Base-by-base conservation (phyloP, 2,797 vertebrate genomes). In the Psittacula echo region DNA sequence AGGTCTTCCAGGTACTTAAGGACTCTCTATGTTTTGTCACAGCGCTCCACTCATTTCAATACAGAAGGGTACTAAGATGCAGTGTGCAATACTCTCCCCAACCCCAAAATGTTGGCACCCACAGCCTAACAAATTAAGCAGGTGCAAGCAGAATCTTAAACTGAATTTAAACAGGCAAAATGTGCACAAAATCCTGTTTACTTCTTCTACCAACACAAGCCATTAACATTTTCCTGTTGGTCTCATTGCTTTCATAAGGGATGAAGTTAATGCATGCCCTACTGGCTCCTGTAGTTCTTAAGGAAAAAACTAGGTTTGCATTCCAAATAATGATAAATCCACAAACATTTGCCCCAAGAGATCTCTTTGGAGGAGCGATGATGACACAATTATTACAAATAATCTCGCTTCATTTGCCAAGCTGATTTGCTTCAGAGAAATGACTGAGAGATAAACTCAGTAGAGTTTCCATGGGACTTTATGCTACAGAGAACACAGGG, bases 341-440 rank as follows among this genome's bases (percentile, higher is more conserved):
- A 85, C 47, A 90, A 89, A 86, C 44, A 89, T 48, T 53, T 2
- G 0, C 30, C 79, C 45, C 74, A 64, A 51, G 71, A 95, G 51
- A 87, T 75, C 56, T 83, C 61, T 80, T 65, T 11, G 5, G 81
- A 85, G 48, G 19, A 93, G 42, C 61, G 30, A 88, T 58, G 62
- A 84, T 85, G 77, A 65, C 47, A 88, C 66, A 86, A 60, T 70
- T 88, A 81, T 78, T 83, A 85, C 20, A 73, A 86, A 87, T 66
- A 81, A 66, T 70, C n/a, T 47, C 62, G 60, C 70, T 89, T 78
- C 0, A 0, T 90, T 93, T 90, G 64, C 58, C 70, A 92, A 73
- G 70, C 11, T 60, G 85, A 93, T 95, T 76, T 88, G 54, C 73
- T 78, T 76, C 76, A 84, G 62, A 81, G 24, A 84, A 81, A 89